Percentiles rank a stretch among this genome's conserved stretches.
Conservation (phyloP, 2,888 invertebrate species). For the Tethea ocularis region DNA sequence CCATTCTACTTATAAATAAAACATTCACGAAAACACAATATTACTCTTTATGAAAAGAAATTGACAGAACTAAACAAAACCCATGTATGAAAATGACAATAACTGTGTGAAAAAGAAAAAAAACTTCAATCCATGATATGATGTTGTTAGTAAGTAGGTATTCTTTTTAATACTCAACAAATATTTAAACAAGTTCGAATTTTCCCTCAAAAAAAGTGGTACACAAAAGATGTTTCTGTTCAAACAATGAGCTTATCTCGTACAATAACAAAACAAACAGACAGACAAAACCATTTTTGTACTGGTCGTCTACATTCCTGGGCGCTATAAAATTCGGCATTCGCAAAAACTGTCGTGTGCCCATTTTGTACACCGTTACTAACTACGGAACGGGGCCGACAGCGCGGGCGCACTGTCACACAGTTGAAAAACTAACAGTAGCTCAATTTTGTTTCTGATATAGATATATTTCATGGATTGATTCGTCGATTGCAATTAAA, state of each 20-base stretch:
- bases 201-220: not conserved
- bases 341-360: constrained; percentile 24
- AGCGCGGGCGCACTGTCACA: not conserved
- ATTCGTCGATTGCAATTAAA: too few relatives aligned
- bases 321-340: constrained; percentile 17
- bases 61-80: too few relatives aligned
- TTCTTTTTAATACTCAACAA: not conserved
- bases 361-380: constrained; percentile 23
- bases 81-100: too few relatives aligned
- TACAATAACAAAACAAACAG: not conserved
- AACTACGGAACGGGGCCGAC: constrained; percentile 12
- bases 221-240: not conserved
- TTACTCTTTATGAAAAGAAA: too few relatives aligned
- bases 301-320: not conserved
- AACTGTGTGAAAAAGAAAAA: too few relatives aligned
- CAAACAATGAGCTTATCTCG: not conserved
- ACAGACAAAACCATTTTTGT: not conserved
- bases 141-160: too few relatives aligned
- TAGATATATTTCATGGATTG: too few relatives aligned
- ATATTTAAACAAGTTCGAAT: not conserved
- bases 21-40: too few relatives aligned
- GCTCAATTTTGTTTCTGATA: not conserved
- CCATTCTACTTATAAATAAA: too few relatives aligned
- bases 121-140: too few relatives aligned
- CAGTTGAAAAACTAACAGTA: constrained; percentile 8